phyloP scores from a whole-genome alignment of 2,113 vertebrate species.

The Varanus salvator region DNA sequence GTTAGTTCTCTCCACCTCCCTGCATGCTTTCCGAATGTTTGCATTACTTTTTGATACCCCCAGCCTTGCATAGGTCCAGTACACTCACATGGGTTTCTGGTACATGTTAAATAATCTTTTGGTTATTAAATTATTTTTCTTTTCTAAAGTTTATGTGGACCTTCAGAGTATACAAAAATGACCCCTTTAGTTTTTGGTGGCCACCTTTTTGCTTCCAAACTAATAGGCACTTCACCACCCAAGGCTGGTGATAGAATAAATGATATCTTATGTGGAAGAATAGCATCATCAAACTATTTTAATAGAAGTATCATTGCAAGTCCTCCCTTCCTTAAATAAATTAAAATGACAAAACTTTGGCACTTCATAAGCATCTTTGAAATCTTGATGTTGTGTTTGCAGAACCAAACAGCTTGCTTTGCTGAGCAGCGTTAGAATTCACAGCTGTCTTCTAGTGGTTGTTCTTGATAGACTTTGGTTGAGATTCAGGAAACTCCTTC shows the following conservation, averaged over 20 bases:
- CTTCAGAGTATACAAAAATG: slow-evolving; percentile 11
- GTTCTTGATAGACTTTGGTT: background rate
- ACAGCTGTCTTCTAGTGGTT: slow-evolving; percentile 22
- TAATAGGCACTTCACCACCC: background rate
- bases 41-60: background rate
- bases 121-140: background rate
- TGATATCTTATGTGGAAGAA: background rate
- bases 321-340: slow-evolving; percentile 35
- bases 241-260: too few relatives aligned
- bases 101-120: background rate
- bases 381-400: background rate
- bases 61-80: background rate
- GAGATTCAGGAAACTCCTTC: background rate
- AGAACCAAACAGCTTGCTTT: slow-evolving; percentile 38
- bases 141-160: slow-evolving; percentile 35
- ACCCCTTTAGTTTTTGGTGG: background rate
- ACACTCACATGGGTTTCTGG: background rate
- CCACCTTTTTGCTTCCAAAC: background rate
- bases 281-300: slow-evolving; percentile 19
- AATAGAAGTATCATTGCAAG: slow-evolving; percentile 13
- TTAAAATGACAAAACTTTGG: slow-evolving; percentile 21
- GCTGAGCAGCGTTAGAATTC: background rate
- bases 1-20: too few relatives aligned
- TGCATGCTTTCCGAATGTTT: background rate
- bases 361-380: slow-evolving; percentile 28